Conservation (phyloP, 2,797 vertebrate genomes). For the Molossus alvarezi region DNA sequence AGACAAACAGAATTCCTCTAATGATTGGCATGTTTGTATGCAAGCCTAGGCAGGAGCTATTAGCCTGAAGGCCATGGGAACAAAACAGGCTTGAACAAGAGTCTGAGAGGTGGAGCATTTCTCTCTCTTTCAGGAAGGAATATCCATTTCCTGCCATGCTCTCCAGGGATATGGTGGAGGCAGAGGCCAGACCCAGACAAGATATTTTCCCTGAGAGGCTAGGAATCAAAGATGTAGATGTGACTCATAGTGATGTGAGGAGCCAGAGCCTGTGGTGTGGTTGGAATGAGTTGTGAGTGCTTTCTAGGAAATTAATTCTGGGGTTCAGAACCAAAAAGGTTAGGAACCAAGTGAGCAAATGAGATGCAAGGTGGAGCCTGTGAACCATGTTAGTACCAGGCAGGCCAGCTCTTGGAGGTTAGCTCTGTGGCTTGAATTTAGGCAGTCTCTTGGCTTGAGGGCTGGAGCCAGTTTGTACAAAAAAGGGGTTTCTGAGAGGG, state of each 20-base stretch:
- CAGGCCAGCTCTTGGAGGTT: background rate
- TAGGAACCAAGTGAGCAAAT: constrained; percentile 24
- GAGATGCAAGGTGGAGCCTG: background rate
- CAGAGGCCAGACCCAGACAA: background rate
- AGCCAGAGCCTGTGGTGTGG: background rate
- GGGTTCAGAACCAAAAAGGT: constrained; percentile 38
- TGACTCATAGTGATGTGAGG: constrained; percentile 53
- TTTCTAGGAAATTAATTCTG: constrained; percentile 59
- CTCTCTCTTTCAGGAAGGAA: background rate
- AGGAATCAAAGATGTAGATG: background rate
- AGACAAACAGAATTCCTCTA: background rate
- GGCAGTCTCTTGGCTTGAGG: background rate
- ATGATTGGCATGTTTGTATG: background rate
- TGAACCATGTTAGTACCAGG: background rate
- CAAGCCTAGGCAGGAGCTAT: background rate
- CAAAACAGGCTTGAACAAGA: background rate
- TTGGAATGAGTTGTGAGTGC: constrained; percentile 13
- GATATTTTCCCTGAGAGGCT: constrained; percentile 22
- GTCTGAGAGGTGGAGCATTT: background rate
- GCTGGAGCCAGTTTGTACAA: background rate
- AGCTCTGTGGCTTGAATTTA: background rate
- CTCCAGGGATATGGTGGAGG: background rate
- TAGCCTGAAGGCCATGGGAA: background rate
- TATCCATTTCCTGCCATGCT: background rate
- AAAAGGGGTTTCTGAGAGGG: background rate